Base-by-base conservation (phyloP, 2,888 invertebrate genomes). In the Chrysomela aeneicollis region DNA sequence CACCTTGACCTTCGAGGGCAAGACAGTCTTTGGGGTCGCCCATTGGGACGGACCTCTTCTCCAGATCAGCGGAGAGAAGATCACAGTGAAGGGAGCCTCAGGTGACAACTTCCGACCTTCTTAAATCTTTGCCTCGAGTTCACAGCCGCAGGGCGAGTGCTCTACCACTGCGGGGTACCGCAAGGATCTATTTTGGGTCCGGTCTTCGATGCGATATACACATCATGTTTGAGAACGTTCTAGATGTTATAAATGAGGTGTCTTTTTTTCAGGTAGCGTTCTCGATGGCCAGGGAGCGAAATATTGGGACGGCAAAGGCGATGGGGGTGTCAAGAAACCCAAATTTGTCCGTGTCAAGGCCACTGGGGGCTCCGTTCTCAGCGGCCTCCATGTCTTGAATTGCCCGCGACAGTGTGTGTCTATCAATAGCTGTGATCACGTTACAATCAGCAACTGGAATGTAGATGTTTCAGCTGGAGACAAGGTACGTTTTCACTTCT, bases 261-360 rank as follows among this genome's bases (percentile, higher is more conserved):
- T 17, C 37, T 0, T 32, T n/a, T 42, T 55, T 9, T 12, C 21
- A 65, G 71, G 57, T 47, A 53, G 63, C 10, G 59, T 61, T 5
- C 52, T 71, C 10, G 73, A 73, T 57, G 73, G 70, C 5, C 65
- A 67, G 53, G 71, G 71, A n/a, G 59, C 69, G 35, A 49, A 61
- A 19, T 73, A 73, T 52, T 73, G 73, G 71, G 73, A 73, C 59
- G 71, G 73, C 8, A 69, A 69, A 54, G 73, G 73, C 1, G 69
- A 65, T 1, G 66, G 63, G 55, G 66, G 68, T 15, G 53, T 47
- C 32, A 61, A 57, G 1, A 71, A 71, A 64, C 71, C 73, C 9
- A 69, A 69, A 55, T 71, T 73, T 32, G 66, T 73, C 32, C 69
- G 62, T 17, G 66, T 73, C 32, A 63, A 69, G 22, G 67, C 65